Conservation (phyloP, 2,888 invertebrate species). For the Caenorhabditis afra region DNA sequence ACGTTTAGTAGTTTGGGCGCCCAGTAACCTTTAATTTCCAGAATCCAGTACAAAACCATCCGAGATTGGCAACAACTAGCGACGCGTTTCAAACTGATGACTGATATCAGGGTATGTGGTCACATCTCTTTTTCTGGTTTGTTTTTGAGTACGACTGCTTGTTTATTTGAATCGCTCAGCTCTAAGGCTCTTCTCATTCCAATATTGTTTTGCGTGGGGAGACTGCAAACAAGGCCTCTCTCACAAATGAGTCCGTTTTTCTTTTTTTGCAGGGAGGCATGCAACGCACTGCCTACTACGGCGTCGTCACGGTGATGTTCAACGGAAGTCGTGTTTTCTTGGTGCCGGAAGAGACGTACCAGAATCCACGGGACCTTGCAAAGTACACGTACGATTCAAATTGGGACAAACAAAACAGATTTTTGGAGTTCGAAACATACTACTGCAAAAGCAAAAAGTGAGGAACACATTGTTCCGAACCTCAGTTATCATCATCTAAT, state of each 20-base stretch:
- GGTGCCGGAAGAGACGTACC: conserved; percentile 47
- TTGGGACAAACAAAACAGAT: conserved; percentile 76
- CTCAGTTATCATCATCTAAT: neutral
- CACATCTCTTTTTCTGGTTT: neutral
- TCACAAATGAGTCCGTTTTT: too few species aligned
- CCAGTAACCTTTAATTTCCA: conserved; percentile 12
- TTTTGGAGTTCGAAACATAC: conserved; percentile 74
- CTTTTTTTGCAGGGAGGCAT: conserved; percentile 92
- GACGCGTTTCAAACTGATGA: conserved; percentile 75
- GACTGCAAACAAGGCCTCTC: neutral
- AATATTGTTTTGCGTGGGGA: neutral
- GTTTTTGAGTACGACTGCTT: neutral
- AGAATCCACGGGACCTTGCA: conserved; percentile 39
- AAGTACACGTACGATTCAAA: conserved; percentile 65
- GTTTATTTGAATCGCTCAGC: neutral
- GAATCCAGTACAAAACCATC: conserved; percentile 66
- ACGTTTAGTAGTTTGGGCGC: neutral
- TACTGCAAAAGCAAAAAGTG: conserved; percentile 77
- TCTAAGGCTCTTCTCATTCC: neutral
- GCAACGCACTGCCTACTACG: conserved; percentile 94
- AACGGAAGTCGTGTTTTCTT: conserved; percentile 88
- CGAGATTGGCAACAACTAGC: conserved; percentile 76
- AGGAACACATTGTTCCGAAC: neutral
- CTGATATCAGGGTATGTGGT: conserved; percentile 72
- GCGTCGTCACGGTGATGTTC: conserved; percentile 92